Conservation (phyloP, 2,888 invertebrate species). For the Diarsia dahlii region DNA sequence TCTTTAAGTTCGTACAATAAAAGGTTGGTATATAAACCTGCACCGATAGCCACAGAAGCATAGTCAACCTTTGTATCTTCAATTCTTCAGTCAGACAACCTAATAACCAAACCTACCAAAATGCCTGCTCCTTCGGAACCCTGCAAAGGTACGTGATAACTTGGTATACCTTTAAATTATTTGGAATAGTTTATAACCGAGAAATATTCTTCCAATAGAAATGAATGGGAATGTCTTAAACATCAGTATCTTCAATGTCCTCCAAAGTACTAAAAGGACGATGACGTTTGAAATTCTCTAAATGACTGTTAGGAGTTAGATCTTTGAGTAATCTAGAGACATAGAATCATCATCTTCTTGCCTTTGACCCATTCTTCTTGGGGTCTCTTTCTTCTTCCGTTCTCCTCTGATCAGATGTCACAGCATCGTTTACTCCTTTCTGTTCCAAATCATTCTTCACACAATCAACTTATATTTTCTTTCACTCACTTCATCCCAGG, state of each 20-base stretch:
- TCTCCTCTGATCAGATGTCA: too few relatives aligned
- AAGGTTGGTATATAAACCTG: constrained; percentile 68
- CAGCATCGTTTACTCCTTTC: too few relatives aligned
- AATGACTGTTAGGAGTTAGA: too few relatives aligned
- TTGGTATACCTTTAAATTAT: neutral
- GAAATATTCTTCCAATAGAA: neutral
- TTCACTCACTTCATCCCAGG: neutral
- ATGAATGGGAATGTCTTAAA: neutral
- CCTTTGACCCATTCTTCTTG: too few relatives aligned
- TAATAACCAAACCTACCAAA: constrained; percentile 59
- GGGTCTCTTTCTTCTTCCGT: too few relatives aligned
- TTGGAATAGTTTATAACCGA: neutral
- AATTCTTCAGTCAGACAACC: constrained; percentile 26
- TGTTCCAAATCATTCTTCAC: too few relatives aligned
- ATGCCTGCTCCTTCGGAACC: constrained; percentile 91
- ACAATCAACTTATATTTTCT: too few relatives aligned
- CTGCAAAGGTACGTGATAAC: constrained; percentile 87
- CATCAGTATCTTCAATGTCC: neutral
- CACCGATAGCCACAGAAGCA: constrained; percentile 44
- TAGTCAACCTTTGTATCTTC: constrained; percentile 55
- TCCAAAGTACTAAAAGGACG: neutral
- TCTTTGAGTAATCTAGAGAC: too few relatives aligned
- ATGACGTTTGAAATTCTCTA: too few relatives aligned
- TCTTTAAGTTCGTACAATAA: constrained; percentile 66
- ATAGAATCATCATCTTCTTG: too few relatives aligned